Percentiles rank a stretch among this genome's conserved stretches.
Conservation (phyloP, 2,888 invertebrate species). For the Perdita meconis region DNA sequence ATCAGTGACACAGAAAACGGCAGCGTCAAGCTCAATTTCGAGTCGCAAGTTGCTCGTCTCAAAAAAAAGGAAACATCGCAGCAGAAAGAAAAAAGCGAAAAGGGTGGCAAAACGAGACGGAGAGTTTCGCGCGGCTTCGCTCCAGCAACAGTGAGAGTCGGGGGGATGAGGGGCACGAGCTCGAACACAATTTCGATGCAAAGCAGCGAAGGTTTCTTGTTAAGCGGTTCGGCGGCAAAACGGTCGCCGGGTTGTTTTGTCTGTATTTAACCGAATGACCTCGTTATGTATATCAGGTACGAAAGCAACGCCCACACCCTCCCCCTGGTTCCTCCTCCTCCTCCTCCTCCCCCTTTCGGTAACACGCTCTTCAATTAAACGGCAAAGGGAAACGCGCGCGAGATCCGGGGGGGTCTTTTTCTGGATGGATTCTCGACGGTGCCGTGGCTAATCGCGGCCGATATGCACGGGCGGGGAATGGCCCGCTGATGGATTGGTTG, state of each 20-base stretch:
- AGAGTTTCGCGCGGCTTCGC: constrained; percentile 37
- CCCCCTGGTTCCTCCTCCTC: no score
- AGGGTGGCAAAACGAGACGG: constrained; percentile 16
- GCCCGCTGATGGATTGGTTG: constrained; percentile 70
- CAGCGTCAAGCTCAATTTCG: no score
- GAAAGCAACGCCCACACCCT: constrained; percentile 35
- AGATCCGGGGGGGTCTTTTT: constrained; percentile 50
- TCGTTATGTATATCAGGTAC: constrained; percentile 66
- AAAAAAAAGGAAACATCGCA: not conserved
- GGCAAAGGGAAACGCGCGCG: constrained; percentile 30
- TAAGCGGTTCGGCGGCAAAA: constrained; percentile 20
- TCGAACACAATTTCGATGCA: constrained; percentile 64
- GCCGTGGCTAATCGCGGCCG: constrained; percentile 56
- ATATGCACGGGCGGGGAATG: constrained; percentile 44
- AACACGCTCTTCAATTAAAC: constrained; percentile 65
- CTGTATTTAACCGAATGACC: constrained; percentile 66
- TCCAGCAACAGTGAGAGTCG: constrained; percentile 16
- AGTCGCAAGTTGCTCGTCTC: not conserved
- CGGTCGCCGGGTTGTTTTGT: constrained; percentile 56
- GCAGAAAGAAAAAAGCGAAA: not conserved
- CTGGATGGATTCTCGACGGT: constrained; percentile 56
- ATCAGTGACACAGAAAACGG: no score
- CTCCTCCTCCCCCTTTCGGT: no score
- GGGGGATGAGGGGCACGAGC: constrained; percentile 24
- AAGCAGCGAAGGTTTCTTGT: constrained; percentile 62